Evolutionary conservation across 2,113 vertebrate genomes (phyloP), one percentile per base, ranked within the genome.

Genomic region (Cacatua alba): DNA sequence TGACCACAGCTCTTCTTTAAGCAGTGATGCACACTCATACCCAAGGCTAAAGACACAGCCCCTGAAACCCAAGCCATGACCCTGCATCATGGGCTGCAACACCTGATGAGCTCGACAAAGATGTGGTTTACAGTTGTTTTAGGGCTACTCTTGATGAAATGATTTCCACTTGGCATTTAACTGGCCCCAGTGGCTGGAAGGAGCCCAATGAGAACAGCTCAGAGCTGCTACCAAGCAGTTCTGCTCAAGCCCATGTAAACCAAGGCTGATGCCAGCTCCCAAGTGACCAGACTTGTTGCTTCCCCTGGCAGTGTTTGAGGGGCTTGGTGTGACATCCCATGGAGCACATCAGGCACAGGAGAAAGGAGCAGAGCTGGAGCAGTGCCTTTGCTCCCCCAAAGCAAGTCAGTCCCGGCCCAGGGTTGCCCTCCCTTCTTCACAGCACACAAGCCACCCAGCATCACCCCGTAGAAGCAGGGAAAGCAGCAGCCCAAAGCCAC

Each of bases 251-350:
- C 46, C 43, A 9, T 2, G 3, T 13, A 11, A 53, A 6, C 37
- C 23, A 2, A 28, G 37, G 18, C 8, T 7, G 6, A 4, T 13
- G 35, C 15, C 43, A 17, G 41, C 0, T 60, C 1, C 67, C 26
- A 5, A 7, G 17, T 0, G 7, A 8, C 31, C 55, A 13, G 9
- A 19, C 9, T 6, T 12, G 0, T 1, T 2, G 5, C 13, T 63
- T 28, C 68, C 78, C 29, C 26, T 1, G 16, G 43, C 31, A 37
- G 31, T 9, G 43, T 39, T 18, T 0, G 31, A 7, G 17, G 67
- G 63, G 1, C 37, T 35, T 17, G 41, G 8, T 2, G 71, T 0
- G 39, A 43, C 87, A 11, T 53, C 77, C 29, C 75, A 26, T 16
- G 35, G 52, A 28, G 17, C 37, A 23, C 46, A 17, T 3, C 14